Base-by-base conservation (phyloP, 2,888 invertebrate genomes). In the Pantelozetes paolii region DNA sequence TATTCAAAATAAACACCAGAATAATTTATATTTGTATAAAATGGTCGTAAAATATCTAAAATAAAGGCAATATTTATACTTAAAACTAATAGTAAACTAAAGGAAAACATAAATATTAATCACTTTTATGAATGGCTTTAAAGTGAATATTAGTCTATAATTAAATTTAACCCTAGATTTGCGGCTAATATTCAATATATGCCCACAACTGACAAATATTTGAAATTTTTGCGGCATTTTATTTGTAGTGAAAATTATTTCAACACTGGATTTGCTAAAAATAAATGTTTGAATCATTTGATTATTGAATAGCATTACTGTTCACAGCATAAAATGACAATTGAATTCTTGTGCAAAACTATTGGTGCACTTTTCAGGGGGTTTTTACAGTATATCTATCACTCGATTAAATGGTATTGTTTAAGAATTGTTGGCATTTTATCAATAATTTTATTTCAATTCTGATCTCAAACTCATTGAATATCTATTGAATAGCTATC, bases 11-110 rank as follows among this genome's bases (percentile, higher is more conserved):
- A 54, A 54, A 54, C 54, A 54, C 9, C 23, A 54, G 20, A 54
- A 54, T 23, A 13, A 54, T 36, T 36, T 36, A 36, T 9, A 54
- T 18, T 13, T 9, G 54, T 23, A 54, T 54, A 54, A 8, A 54
- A 54, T 54, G 54, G 26, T 54, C 54, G 54, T 54, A 54, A 54
- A 54, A 57, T 20, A 30, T 28, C 57, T 57, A 57, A 57, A 57
- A 30, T 13, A 15, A 36, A 36, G 5, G 9, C 57, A 57, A 28
- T 30, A 57, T 57, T 57, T 57, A 57, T 28, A 36, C 36, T 15
- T 18, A 57, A 57, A 57, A 18, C 23, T 8, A 8, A 20, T 54
- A 20, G 20, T 23, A 28, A 30, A 20, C 8, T 2, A 11, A 36
- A 30, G 13, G 57, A 26, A 57, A 23, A 57, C 57, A 57, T 57